Base-by-base conservation (phyloP, 1,140 invertebrate genomes). In the Cotesia glomerata region DNA sequence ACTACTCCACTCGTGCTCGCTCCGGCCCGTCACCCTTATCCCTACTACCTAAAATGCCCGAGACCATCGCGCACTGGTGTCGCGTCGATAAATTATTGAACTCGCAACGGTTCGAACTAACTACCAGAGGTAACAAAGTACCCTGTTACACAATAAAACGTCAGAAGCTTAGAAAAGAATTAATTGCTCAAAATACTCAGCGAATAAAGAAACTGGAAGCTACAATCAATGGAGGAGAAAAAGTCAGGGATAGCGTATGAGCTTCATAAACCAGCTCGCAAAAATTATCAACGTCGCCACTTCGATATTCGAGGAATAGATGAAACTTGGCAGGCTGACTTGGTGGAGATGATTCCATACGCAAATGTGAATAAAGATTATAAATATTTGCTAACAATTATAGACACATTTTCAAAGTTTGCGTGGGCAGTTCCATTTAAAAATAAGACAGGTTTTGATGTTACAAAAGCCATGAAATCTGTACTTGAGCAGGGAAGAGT, bases 341-440 rank as follows among this genome's bases (percentile, higher is more conserved):
- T 63, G 7, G 56, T 71, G 5, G 59, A 62, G 8, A 61, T 71
- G 69, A 62, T 62, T 3, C 34, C 54, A n/a, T 69, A 58, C 45
- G 35, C 52, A 5, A 39, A 1, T 1, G 13, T 9, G 8, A 66
- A 72, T 32, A 72, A 74, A 59, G 75, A 65, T n/a, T 76, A 54
- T 16, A 71, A 73, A n/a, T 74, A 67, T 56, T 39, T 74, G 2
- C 9, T 76, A 0, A 76, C 72, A 51, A 36, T 74, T 4, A 76
- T 74, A 52, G 71, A 73, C 36, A 61, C 26, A 9, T 76, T 74
- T 18, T 74, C 69, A 35, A 76, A 74, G 62, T 72, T 36, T 54
- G 65, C 72, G 0, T 76, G 56, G 69, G 72, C 69, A 65, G 36
- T 74, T 26, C 75, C 75, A 9, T 9, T 74, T 13, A 76, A 74